phyloP scores from a whole-genome alignment of 2,797 vertebrate species.

The Iguana delicatissima region DNA sequence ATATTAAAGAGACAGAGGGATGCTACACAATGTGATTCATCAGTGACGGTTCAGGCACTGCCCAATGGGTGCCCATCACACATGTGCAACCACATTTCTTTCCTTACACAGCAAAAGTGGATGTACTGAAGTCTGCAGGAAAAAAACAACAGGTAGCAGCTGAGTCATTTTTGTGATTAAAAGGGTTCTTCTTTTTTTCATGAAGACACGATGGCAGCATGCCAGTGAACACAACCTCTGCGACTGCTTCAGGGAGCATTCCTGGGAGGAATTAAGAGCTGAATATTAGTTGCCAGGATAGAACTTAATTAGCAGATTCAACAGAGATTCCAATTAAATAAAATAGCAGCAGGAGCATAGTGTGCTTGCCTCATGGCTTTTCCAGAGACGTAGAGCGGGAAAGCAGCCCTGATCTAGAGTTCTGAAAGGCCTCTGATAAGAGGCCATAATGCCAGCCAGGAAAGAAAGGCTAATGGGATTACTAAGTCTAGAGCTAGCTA shows the following conservation, averaged over 20 bases:
- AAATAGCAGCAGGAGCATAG: constrained; percentile 6
- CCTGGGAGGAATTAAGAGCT: constrained; percentile 57
- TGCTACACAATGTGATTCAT: not conserved
- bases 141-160: not conserved
- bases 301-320: constrained; percentile 73
- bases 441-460: not conserved
- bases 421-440: constrained; percentile 10
- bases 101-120: not conserved
- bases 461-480: not conserved
- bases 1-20: not conserved
- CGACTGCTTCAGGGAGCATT: constrained; percentile 54
- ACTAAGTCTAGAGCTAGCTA: not conserved
- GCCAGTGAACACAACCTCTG: constrained; percentile 63
- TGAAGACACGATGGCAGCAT: constrained; percentile 49
- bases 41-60: not conserved
- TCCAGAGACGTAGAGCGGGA: not conserved
- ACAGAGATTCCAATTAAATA: constrained; percentile 62
- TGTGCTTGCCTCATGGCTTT: not conserved
- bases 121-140: not conserved
- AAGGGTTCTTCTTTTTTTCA: constrained; percentile 25
- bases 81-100: not conserved
- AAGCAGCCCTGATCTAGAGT: fast-evolving
- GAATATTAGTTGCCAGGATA: constrained; percentile 66
- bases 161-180: constrained; percentile 35
- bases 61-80: not conserved